Evolutionary conservation across 1,140 invertebrate genomes (phyloP).

Genomic region (Phenacoccus solenopsis): DNA sequence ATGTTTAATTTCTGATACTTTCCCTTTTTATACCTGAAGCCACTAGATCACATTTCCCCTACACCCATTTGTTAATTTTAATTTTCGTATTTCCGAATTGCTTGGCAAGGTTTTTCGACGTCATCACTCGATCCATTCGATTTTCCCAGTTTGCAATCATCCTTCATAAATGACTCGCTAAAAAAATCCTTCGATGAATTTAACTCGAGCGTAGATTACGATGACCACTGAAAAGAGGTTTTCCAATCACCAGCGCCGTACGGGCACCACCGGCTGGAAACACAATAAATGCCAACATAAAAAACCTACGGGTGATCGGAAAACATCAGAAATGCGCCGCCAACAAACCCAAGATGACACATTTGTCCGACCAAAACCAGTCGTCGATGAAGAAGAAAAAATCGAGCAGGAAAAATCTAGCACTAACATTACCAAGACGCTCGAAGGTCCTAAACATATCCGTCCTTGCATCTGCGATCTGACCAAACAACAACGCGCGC

Average conservation of each 20-base stretch:
- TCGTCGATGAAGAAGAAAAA: not conserved
- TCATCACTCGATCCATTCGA: too few relatives aligned
- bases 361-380: not conserved
- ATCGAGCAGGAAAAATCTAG: not conserved
- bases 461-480: slow-evolving; percentile 1
- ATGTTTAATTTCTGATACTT: too few relatives aligned
- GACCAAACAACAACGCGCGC: not conserved
- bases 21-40: too few relatives aligned
- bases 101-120: too few relatives aligned
- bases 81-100: too few relatives aligned
- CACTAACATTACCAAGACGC: not conserved
- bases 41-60: too few relatives aligned
- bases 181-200: not conserved
- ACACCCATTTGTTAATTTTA: too few relatives aligned
- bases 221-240: not conserved
- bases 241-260: not conserved
- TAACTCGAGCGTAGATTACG: not conserved
- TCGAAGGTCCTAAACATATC: not conserved
- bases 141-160: too few relatives aligned
- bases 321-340: not conserved
- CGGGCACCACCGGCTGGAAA: not conserved
- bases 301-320: not conserved
- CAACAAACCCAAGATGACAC: too few relatives aligned
- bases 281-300: not conserved
- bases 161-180: not conserved